Evolutionary conservation across 1,140 invertebrate species (phyloP), one percentile per base, ranked within the genome.

Genomic region (Leptopilina clavipes): DNA sequence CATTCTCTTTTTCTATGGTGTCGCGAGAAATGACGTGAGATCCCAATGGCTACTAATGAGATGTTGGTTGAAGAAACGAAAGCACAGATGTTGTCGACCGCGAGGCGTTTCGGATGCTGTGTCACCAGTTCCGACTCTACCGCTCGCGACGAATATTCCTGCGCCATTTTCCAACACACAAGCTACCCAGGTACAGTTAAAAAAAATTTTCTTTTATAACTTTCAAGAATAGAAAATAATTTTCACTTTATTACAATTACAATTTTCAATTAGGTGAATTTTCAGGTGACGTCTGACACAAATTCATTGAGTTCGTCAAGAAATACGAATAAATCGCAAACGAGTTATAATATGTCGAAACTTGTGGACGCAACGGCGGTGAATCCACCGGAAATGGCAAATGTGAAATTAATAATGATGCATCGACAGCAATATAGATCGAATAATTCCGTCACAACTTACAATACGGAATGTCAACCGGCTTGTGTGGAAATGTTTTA

Each of bases 1-100:
- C 85, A 94, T 97, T 25, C 86, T 97, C 11, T 93, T 96, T 59
- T 98, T 97, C 87, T 97, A 97, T 85, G 96, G 95, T 71, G 92
- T 97, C 44, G 95, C 95, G 0, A 90, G 97, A 22, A 95, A 93
- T 78, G 97, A 98, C 88, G 95, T 97, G 0, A 91, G 96, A 71
- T 91, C 92, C 0, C 93, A 94, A 18, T 96, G 95, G 95, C 86
- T 93, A 6, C 87, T 92, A 70, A 93, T 93, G 90, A 91, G 92
- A 17, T 92, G 93, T 73, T 93, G 92, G 89, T 81, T 93, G 11
- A 92, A 91, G 72, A 91, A 91, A 17, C 91, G 91, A 59, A 94
- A 93, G 81, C 92, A 92, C 76, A 81, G 89, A 70, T 93, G 93
- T 78, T 94, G 92, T 76, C 90, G 94, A 70, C 92, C 93, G 11